These are phyloP conservation scores for Theocolax elegans DNA, from an alignment of 1,140 invertebrate genomes.

Conservation along the genomic window DNA sequence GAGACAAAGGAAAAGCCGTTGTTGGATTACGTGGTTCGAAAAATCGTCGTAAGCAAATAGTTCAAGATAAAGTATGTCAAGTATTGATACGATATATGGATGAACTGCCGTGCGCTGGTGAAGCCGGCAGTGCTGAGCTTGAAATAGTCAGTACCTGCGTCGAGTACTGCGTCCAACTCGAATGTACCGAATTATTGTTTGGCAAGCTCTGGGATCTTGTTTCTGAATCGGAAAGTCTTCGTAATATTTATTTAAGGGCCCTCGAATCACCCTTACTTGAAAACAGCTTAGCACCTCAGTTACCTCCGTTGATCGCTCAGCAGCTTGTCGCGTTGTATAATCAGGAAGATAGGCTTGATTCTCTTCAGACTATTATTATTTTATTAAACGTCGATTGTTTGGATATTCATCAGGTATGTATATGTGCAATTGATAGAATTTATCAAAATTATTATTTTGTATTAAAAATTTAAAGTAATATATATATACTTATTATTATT, in stretches of 20 bases:
- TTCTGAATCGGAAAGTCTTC: slow-evolving; percentile 59
- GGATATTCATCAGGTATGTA: slow-evolving; percentile 85
- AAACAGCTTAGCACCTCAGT: slow-evolving; percentile 62
- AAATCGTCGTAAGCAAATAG: slow-evolving; percentile 70
- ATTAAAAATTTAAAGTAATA: no score
- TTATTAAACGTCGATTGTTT: slow-evolving; percentile 85
- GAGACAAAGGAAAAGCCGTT: slow-evolving; percentile 77
- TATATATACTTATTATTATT: no score
- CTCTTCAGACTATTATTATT: slow-evolving; percentile 83
- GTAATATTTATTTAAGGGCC: slow-evolving; percentile 65
- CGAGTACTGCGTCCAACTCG: slow-evolving; percentile 63
- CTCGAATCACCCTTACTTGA: slow-evolving; percentile 69
- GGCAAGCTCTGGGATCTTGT: slow-evolving; percentile 69
- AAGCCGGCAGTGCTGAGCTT: slow-evolving; percentile 44
- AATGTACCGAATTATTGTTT: slow-evolving; percentile 68
- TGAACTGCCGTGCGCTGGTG: slow-evolving; percentile 66
- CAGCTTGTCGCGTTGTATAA: slow-evolving; percentile 74
- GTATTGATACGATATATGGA: slow-evolving; percentile 69
- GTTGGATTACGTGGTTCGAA: slow-evolving; percentile 71
- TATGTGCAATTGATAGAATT: no score
- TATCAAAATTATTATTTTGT: no score
- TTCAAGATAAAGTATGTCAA: slow-evolving; percentile 71
- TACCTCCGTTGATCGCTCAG: slow-evolving; percentile 77
- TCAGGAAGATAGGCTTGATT: slow-evolving; percentile 68
- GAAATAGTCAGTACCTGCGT: slow-evolving; percentile 61